Percentiles rank a stretch among this genome's conserved stretches.
These are phyloP conservation scores for Drosophila longiperda DNA, from an alignment of 2,888 invertebrate species.

Conservation along the genomic window DNA sequence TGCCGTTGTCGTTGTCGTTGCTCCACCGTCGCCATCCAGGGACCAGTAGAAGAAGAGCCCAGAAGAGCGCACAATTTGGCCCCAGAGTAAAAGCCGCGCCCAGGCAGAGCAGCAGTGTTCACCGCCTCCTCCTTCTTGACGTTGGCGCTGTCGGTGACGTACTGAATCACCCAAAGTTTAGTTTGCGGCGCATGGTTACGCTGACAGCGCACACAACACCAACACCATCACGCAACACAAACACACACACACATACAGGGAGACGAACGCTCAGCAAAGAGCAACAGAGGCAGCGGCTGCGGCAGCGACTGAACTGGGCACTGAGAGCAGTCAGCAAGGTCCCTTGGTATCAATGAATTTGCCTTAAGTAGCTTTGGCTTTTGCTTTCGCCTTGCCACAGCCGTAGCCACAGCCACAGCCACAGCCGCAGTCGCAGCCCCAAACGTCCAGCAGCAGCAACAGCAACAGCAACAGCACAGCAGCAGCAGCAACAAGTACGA, in stretches of 20 bases:
- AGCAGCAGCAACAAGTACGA: conserved; percentile 48
- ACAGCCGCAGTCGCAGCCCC: conserved; percentile 6
- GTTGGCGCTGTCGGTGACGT: conserved; percentile 77
- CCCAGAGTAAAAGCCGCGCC: conserved; percentile 48
- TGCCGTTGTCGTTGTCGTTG: conserved; percentile 15
- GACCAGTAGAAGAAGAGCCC: conserved; percentile 37
- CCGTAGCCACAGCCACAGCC: conserved; percentile 3
- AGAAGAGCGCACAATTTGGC: conserved; percentile 23
- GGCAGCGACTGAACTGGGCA: conserved; percentile 3
- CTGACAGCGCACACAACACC: conserved; percentile 44
- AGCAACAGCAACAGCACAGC: conserved; percentile 46
- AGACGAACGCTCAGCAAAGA: conserved; percentile 9
- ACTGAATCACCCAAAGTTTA: conserved; percentile 73
- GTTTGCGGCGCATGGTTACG: conserved; percentile 66
- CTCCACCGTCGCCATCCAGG: conserved; percentile 24
- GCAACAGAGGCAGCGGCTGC: conserved; percentile 17
- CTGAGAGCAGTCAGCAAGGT: conserved; percentile 15
- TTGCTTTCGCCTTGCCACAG: conserved; percentile 17
- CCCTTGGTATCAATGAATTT: conserved; percentile 68
- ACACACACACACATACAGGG: conserved; percentile 11
- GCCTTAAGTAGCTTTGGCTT: conserved; percentile 34
- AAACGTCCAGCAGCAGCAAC: conserved; percentile 35
- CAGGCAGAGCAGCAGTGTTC: conserved; percentile 59
- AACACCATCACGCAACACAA: conserved; percentile 21
- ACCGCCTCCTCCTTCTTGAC: conserved; percentile 79